phyloP scores from a whole-genome alignment of 2,797 vertebrate genomes.

The Cynopterus sphinx region DNA sequence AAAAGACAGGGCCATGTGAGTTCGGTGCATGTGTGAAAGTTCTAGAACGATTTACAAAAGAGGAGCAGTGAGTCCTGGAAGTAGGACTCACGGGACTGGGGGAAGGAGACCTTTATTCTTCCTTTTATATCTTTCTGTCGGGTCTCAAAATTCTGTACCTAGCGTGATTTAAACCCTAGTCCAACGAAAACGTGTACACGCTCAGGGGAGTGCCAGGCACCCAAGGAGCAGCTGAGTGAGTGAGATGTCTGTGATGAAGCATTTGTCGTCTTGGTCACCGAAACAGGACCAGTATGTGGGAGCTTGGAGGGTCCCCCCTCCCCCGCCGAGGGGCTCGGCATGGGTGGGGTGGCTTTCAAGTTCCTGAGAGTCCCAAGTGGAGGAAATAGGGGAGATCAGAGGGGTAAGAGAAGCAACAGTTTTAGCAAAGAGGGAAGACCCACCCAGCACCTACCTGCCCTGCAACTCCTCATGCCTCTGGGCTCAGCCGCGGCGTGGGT shows the following conservation, averaged over 20 bases:
- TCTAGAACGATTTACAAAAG: neutral
- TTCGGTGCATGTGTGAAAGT: neutral
- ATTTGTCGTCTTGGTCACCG: neutral
- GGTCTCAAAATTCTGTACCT: neutral
- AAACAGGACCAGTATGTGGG: neutral
- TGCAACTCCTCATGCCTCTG: neutral
- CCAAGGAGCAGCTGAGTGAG: neutral
- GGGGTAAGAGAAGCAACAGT: neutral
- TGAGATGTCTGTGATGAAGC: neutral
- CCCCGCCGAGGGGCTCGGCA: neutral
- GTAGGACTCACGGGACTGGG: neutral
- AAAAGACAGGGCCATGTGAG: neutral
- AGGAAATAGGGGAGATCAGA: neutral
- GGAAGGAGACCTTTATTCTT: neutral
- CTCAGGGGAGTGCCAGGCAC: too few species aligned
- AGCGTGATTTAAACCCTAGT: neutral
- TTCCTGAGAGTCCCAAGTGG: neutral
- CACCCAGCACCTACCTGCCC: too few species aligned
- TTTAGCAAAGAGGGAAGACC: neutral
- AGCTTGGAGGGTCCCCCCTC: neutral
- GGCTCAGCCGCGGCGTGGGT: neutral
- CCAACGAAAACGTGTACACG: neutral
- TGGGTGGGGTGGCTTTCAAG: neutral
- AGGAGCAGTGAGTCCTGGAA: neutral
- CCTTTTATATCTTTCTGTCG: neutral